Evolutionary conservation across 2,797 vertebrate species (phyloP), one percentile per base, ranked within the genome.

Genomic region (Poecilia wingei): DNA sequence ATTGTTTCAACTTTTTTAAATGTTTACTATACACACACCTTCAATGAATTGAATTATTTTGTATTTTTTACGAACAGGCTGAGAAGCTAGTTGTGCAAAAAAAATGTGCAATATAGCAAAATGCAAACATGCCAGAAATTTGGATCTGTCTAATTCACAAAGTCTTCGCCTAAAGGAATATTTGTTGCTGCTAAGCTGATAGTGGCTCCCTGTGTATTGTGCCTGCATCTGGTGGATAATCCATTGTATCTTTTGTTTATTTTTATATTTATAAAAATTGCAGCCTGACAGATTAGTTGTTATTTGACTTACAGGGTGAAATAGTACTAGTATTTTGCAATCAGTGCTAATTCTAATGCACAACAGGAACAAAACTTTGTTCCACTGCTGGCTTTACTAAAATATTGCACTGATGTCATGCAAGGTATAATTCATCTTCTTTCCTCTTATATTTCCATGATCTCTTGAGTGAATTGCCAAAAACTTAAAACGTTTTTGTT

Each of bases 1-100:
- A n/a, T 22, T 45, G 25, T 77, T 41, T 12, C 13, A 61, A 7
- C 33, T 74, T 43, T 57, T 45, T 61, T 31, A 78, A 78, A 53
- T 61, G 59, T 57, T 59, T 71, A 80, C 61, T 25, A 28, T 47
- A 36, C 70, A 14, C 77, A 57, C 66, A 74, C 28, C 74, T 82
- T 85, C 71, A 86, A 77, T 66, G 75, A 51, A 84, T 77, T 84
- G 16, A 51, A 70, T 80, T 84, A 75, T 72, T 61, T 46, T 9
- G 72, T 47, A 47, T 78, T 45, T 78, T 68, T 59, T 64, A 20
- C 80, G 79, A 73, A 66, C 78, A 71, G 20, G 31, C 16, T 66
- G 20, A 39, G 33, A 66, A 9, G 18, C 64, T 8, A 22, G 18
- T 66, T 39, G 18, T 66, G 36, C 22, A 39, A 66, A 39, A 3